Evolutionary conservation across 2,888 invertebrate genomes (phyloP), one percentile per base, ranked within the genome.

Genomic region (Aplocera efformata): DNA sequence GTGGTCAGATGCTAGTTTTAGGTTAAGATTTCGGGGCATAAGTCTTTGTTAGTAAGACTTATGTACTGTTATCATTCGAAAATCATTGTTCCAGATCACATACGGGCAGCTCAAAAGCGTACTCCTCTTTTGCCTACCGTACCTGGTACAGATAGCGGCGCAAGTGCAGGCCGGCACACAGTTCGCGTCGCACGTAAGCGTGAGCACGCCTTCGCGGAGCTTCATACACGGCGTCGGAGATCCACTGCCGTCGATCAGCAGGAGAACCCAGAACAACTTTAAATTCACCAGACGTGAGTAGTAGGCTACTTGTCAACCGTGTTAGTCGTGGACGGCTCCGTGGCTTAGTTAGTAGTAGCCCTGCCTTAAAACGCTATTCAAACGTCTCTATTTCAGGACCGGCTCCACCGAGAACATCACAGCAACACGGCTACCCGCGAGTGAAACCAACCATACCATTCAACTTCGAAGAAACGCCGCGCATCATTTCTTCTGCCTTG

Each of bases 161-260:
- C 61, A 63, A 22, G 59, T 56, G 29, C 47, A 55, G 26, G 69
- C 73, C 1, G 72, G 73, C 23, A 73, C 82, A 1, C 74, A 74
- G 48, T 89, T 86, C 61, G 61, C 79, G 0, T 89, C 89, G 1
- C 88, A 89, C 50, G 82, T 89, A 25, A 79, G 70, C 47, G 72
- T 89, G 24, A 80, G 73, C 53, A 88, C 89, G 7, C 88, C 89
- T 3, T 69, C 80, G 7, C 62, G 74, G 9, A 88, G 85, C 52
- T 88, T 75, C 63, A 69, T 76, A 10, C 88, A 89, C 38, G 89
- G 89, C 17, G 88, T 89, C 11, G 89, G 88, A 1, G 75, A 88
- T 47, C 84, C 80, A 0, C 31, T 81, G 39, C 61, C 72, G 4
- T 33, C 59, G 25, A 40, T 55, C 1, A 58, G 52, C 4, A 58